phyloP scores from a whole-genome alignment of 2,113 vertebrate species.

The Microtus ochrogaster region DNA sequence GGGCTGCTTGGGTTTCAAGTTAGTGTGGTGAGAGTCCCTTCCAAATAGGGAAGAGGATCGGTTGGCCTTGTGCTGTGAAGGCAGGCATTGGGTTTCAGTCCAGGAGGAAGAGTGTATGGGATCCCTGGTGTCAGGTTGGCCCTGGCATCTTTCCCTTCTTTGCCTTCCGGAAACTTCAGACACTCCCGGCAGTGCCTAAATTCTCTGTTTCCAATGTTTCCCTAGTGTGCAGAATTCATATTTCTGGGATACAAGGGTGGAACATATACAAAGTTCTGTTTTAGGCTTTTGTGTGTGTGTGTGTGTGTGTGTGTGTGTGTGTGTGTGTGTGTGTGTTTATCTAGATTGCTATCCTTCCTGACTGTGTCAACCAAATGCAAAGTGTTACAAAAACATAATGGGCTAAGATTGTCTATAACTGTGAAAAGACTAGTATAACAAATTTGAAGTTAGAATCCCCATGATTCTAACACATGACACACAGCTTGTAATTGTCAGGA shows the following conservation, averaged over 20 bases:
- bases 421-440: neutral
- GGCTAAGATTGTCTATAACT: neutral
- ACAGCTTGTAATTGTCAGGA: neutral
- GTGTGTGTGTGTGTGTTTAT: neutral
- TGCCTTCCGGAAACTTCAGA: conserved; percentile 40
- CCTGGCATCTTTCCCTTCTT: conserved; percentile 25
- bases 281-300: too few relatives aligned
- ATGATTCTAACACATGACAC: neutral
- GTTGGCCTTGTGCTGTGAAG: neutral
- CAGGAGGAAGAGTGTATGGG: conserved; percentile 30
- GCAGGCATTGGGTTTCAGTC: conserved; percentile 65
- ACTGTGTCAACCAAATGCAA: neutral
- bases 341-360: neutral
- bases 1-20: conserved; percentile 55
- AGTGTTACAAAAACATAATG: accelerated
- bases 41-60: conserved; percentile 47
- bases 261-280: accelerated
- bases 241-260: accelerated
- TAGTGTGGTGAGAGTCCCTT: neutral
- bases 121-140: conserved; percentile 46
- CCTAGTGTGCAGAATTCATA: accelerated
- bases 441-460: neutral
- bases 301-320: too few relatives aligned
- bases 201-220: neutral
- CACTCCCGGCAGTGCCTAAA: neutral